Conservation (phyloP, 2,888 invertebrate species). For the Hypercompe scribonia region DNA sequence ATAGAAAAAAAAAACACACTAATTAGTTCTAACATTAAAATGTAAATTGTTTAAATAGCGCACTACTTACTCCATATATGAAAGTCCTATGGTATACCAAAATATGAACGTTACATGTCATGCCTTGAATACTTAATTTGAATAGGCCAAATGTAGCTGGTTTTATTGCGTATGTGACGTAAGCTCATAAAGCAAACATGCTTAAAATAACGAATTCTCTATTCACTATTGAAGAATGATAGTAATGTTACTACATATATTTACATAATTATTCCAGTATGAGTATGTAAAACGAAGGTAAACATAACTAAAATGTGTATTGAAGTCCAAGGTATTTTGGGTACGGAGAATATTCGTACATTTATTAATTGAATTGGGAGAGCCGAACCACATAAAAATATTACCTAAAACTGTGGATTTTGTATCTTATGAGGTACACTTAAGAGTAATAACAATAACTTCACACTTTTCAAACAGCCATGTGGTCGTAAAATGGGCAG, state of each 20-base stretch:
- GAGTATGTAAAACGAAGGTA: background rate
- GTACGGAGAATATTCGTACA: too few species aligned
- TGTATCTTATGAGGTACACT: too few species aligned
- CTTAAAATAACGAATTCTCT: slow-evolving; percentile 6
- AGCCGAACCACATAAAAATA: too few species aligned
- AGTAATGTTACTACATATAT: background rate
- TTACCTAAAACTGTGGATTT: too few species aligned
- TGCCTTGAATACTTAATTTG: slow-evolving; percentile 18
- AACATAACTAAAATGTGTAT: background rate
- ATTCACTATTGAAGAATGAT: background rate
- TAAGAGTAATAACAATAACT: too few species aligned
- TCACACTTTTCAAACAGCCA: too few species aligned
- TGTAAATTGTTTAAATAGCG: background rate
- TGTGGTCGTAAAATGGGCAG: too few species aligned
- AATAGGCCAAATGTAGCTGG: slow-evolving; percentile 13
- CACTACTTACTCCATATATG: slow-evolving; percentile 4
- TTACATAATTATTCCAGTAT: background rate
- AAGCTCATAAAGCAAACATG: slow-evolving; percentile 3
- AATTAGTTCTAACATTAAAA: background rate
- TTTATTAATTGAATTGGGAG: too few species aligned
- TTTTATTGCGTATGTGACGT: slow-evolving; percentile 20
- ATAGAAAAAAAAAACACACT: too few species aligned
- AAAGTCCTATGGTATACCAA: slow-evolving; percentile 17
- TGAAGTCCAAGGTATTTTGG: background rate
- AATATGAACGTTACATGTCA: slow-evolving; percentile 6